Base-by-base conservation (phyloP, 2,888 invertebrate genomes). In the Dicycla oo region DNA sequence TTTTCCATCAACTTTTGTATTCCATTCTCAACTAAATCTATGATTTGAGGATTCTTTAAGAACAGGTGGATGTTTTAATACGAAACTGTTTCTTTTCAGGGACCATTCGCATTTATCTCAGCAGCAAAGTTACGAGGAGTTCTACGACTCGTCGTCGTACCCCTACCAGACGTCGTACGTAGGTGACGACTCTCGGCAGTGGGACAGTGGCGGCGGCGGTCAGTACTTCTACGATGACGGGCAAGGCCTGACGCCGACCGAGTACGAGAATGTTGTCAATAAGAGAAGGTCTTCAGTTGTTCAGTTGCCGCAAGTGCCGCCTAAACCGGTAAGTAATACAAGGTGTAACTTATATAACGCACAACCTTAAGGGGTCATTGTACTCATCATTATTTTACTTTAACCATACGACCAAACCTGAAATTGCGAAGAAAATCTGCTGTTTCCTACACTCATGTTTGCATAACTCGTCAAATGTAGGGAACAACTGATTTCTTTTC, bases 191-290 rank as follows among this genome's bases (percentile, higher is more conserved):
- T 97, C 97, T 84, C 95, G 97, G 15, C 97, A 97, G 87, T 98
- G 97, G 97, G 97, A 97, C 87, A 97, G 97, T 57, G 97, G 97
- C 88, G 97, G 97, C 58, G 97, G 97, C 88, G 97, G 97, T 92
- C 96, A 92, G 80, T 96, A 93, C 88, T 91, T 94, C 87, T 92
- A 90, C 84, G 94, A 94, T 53, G 96, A 95, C 34, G 90, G 91
- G 51, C 94, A 91, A 65, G 95, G 94, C 1, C 92, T 94, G 78
- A 93, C 96, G 72, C 94, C 97, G 47, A 97, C 97, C 5, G 96
- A 96, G 88, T 96, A 96, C 78, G 97, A 97, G 88, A 97, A 97
- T 84, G 94, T 96, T 78, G 89, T 96, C 78, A 97, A 96, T 83
- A 97, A 97, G 83, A 91, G 96, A 76, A 92, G 97, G 26, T 96